A percentile compares a stretch with the other conserved stretches of the same genome.
These are phyloP conservation scores for Montipora cactus DNA, from an alignment of 64 coral and sea anemone genomes.

Conservation along the genomic window DNA sequence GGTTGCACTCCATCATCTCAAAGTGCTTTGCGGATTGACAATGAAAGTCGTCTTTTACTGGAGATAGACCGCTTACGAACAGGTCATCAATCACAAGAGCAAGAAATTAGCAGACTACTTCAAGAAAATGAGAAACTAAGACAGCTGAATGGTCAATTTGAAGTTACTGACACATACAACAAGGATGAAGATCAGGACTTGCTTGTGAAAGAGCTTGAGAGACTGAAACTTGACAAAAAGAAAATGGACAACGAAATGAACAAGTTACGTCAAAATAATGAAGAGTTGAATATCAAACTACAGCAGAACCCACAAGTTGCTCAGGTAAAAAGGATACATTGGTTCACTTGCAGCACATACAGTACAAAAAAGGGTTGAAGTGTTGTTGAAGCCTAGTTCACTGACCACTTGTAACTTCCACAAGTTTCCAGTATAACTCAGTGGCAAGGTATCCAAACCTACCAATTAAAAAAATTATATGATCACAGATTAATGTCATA, in stretches of 20 bases:
- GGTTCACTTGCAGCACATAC: no score
- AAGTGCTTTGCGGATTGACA: not conserved
- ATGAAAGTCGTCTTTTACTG: slow-evolving; percentile 49
- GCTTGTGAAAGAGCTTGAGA: slow-evolving; percentile 71
- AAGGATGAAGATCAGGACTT: slow-evolving; percentile 18
- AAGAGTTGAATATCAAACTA: slow-evolving; percentile 46
- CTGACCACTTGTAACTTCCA: no score
- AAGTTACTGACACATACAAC: not conserved
- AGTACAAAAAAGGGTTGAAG: no score
- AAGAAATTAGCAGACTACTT: slow-evolving; percentile 57
- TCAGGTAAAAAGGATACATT: not conserved
- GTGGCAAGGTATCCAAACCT: no score
- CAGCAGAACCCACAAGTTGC: not conserved
- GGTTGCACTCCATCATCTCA: slow-evolving; percentile 36
- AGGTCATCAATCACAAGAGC: slow-evolving; percentile 12
- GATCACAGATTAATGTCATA: no score
- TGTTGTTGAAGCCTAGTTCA: no score
- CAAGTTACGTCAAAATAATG: not conserved
- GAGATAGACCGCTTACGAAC: slow-evolving; percentile 63
- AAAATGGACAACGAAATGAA: slow-evolving; percentile 31
- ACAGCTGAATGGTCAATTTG: slow-evolving; percentile 19
- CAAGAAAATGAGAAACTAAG: slow-evolving; percentile 68
- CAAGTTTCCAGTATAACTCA: no score
- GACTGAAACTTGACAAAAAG: slow-evolving; percentile 47
- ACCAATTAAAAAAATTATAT: no score